phyloP scores from a whole-genome alignment of 35 echinoderm and acorn worm genomes.

The Antedon bifida region DNA sequence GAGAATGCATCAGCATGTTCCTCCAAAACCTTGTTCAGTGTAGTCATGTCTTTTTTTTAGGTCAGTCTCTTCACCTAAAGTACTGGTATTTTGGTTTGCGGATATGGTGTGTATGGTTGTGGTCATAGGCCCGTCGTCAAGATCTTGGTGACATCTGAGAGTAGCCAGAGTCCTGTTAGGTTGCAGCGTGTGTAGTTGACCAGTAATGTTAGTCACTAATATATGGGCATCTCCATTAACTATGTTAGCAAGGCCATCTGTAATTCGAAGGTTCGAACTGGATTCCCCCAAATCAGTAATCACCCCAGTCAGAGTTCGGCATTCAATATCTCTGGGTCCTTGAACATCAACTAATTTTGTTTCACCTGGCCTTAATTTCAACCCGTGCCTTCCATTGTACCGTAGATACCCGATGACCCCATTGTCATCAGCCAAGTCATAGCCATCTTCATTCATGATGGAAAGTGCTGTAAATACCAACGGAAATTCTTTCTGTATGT shows the following conservation, averaged over 20 bases:
- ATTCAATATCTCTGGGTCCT: not conserved
- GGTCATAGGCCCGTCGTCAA: not conserved
- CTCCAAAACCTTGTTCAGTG: not conserved
- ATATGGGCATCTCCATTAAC: not conserved
- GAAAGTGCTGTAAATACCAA: not conserved
- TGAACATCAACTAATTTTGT: not conserved
- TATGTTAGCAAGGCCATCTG: not conserved
- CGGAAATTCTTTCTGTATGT: not conserved
- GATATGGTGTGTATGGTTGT: not conserved
- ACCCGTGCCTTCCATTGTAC: not conserved
- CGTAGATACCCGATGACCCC: not conserved
- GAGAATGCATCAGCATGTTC: not conserved
- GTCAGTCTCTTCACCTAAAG: not conserved
- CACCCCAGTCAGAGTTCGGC: not conserved
- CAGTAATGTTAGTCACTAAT: not conserved
- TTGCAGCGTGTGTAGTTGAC: not conserved
- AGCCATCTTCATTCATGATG: not conserved
- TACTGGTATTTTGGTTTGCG: too few species aligned
- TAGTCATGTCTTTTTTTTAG: not conserved
- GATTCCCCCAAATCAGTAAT: not conserved
- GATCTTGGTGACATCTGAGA: not conserved
- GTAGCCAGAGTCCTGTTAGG: not conserved
- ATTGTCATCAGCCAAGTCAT: not conserved
- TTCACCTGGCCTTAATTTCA: not conserved
- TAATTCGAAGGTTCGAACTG: not conserved